Conservation (phyloP, 1,140 invertebrate species). For the Anagrus nilaparvatae region DNA sequence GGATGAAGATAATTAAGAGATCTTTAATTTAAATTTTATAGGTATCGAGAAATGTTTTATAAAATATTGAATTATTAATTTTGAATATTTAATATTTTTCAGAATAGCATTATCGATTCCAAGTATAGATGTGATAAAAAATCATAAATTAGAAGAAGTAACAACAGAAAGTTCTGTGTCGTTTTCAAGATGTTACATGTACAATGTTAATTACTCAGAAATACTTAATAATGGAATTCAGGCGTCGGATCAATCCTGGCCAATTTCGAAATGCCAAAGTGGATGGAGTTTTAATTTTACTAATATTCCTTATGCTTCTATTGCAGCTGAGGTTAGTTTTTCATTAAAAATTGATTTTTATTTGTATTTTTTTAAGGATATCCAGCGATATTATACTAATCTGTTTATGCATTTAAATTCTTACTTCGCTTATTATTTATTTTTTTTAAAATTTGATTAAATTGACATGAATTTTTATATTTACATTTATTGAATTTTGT, state of each 20-base stretch:
- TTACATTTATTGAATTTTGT: no score
- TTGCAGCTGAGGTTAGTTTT: constrained; percentile 64
- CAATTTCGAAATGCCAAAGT: constrained; percentile 47
- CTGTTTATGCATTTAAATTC: no score
- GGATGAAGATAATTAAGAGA: no score
- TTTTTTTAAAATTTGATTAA: no score
- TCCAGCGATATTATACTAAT: no score
- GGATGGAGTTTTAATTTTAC: constrained; percentile 68
- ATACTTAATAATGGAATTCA: constrained; percentile 44
- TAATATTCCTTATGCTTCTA: constrained; percentile 66
- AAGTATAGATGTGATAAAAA: constrained; percentile 7
- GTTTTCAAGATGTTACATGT: constrained; percentile 58
- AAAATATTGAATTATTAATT: background rate
- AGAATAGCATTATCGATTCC: constrained; percentile 57
- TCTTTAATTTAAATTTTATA: background rate
- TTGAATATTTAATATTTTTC: constrained; percentile 21
- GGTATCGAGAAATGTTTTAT: background rate
- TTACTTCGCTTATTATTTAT: no score
- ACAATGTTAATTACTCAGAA: constrained; percentile 57
- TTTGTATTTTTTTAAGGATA: no score
- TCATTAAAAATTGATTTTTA: no score
- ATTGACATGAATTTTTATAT: no score
- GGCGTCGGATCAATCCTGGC: constrained; percentile 53
- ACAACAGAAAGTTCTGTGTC: constrained; percentile 40
- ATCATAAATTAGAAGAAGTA: constrained; percentile 22